These are phyloP conservation scores for Catostylus mosaicus DNA, from an alignment of 30 jellyfish, hydroid and myxozoan genomes.

Conservation along the genomic window DNA sequence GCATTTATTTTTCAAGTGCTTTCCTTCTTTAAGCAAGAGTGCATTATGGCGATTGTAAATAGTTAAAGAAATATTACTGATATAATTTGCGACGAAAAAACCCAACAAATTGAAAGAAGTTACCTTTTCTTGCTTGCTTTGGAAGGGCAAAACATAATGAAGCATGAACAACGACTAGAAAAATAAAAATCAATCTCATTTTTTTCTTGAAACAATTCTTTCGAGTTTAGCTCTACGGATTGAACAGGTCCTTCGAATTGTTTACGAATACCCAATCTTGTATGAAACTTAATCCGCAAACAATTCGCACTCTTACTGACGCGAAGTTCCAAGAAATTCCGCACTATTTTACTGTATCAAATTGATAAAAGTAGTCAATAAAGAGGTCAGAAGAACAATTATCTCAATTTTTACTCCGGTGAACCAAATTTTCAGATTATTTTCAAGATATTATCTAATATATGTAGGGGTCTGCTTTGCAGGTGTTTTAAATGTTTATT, in stretches of 20 bases:
- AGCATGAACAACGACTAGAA: background rate
- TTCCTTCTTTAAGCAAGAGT: too few species aligned
- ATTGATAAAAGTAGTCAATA: background rate
- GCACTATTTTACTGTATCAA: too few species aligned
- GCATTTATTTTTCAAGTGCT: too few species aligned
- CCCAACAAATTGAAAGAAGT: too few species aligned
- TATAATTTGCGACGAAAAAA: too few species aligned
- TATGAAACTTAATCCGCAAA: constrained; percentile 12
- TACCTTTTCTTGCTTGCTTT: constrained; percentile 20
- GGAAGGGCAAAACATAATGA: constrained; percentile 6
- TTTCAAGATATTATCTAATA: constrained; percentile 12
- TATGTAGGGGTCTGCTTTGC: background rate
- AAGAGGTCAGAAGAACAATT: background rate
- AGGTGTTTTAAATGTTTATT: constrained; percentile 50
- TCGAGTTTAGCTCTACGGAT: background rate
- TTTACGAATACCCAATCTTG: constrained; percentile 4
- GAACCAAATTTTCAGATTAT: background rate
- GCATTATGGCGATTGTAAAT: too few species aligned
- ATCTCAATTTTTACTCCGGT: background rate
- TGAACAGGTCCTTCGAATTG: constrained; percentile 19
- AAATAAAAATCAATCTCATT: constrained; percentile 8
- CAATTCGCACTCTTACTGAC: too few species aligned
- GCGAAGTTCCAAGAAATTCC: too few species aligned
- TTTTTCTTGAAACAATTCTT: background rate
- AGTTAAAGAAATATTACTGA: too few species aligned